These are phyloP conservation scores for Argopecten irradians DNA, from an alignment of 1,140 invertebrate genomes.

Conservation along the genomic window DNA sequence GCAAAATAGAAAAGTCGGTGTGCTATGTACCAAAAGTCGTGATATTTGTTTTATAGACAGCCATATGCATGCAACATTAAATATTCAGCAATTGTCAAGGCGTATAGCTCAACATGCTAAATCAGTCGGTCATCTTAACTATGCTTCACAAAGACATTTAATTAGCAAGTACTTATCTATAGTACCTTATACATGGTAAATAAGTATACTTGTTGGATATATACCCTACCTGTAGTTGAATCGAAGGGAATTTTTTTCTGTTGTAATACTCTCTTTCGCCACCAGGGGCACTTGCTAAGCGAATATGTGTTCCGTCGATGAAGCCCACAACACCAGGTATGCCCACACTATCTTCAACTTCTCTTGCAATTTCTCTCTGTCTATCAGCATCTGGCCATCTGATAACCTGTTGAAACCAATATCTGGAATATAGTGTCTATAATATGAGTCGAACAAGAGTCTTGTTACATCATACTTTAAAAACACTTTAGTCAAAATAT, in stretches of 20 bases:
- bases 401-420: conserved; percentile 33
- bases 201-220: no score
- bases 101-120: neutral
- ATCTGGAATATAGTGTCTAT: neutral
- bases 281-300: conserved; percentile 31
- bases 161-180: no score
- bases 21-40: neutral
- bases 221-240: conserved; percentile 29
- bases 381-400: conserved; percentile 34
- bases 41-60: neutral
- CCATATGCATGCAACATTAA: neutral
- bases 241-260: conserved; percentile 42
- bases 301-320: conserved; percentile 51
- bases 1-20: neutral
- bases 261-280: conserved; percentile 44
- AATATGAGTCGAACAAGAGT: no score
- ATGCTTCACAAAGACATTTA: no score
- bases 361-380: conserved; percentile 32
- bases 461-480: no score
- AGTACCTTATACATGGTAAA: no score
- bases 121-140: no score
- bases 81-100: no score
- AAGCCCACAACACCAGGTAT: conserved; percentile 39
- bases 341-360: conserved; percentile 32
- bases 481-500: no score